phyloP scores from a whole-genome alignment of 2,113 vertebrate genomes.

The Barnardius zonarius region DNA sequence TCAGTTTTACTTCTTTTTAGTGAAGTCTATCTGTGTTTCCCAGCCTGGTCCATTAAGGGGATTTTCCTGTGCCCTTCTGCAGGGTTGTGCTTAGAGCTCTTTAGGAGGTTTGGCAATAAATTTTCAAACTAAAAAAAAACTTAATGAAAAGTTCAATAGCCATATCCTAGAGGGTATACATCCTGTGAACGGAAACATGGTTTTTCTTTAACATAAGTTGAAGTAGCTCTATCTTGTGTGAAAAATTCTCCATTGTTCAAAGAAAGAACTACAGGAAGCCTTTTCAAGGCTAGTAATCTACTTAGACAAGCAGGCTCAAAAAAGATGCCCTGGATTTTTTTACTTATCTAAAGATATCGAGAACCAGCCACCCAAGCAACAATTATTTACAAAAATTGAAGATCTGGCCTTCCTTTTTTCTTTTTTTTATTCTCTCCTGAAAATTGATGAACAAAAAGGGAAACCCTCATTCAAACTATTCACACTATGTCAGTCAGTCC shows the following conservation, averaged over 20 bases:
- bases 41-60: not conserved
- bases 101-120: not conserved
- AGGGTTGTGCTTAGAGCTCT: not conserved
- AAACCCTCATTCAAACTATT: not conserved
- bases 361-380: not conserved
- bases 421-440: not conserved
- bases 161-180: not conserved
- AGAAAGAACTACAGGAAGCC: not conserved
- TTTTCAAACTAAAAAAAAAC: not conserved
- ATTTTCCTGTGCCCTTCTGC: not conserved
- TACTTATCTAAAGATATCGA: not conserved
- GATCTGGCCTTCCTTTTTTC: not conserved
- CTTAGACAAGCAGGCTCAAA: not conserved
- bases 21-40: not conserved
- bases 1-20: not conserved
- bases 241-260: not conserved
- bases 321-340: not conserved
- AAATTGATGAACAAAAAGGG: not conserved
- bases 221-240: not conserved
- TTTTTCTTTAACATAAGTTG: not conserved
- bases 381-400: not conserved
- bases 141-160: not conserved
- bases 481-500: too few relatives aligned
- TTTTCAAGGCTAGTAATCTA: not conserved
- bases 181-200: not conserved